Conservation (phyloP, 1,140 invertebrate genomes). For the Apis cerana region DNA sequence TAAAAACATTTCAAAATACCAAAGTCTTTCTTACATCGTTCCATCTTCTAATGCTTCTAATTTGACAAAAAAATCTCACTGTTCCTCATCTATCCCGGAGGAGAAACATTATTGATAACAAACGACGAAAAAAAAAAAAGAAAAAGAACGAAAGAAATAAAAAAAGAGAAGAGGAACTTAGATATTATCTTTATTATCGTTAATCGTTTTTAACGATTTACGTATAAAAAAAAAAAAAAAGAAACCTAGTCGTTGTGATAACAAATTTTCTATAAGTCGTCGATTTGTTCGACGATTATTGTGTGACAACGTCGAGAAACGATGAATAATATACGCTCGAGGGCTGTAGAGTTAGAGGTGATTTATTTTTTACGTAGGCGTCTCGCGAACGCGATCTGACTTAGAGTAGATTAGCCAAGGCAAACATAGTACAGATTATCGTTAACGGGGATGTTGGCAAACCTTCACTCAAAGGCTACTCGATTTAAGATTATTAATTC, state of each 20-base stretch:
- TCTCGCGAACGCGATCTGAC: conserved; percentile 39
- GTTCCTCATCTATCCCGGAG: too few species aligned
- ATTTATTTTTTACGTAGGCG: conserved; percentile 65
- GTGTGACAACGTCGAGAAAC: background rate
- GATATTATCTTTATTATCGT: background rate
- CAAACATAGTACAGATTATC: conserved; percentile 9
- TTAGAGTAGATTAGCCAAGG: conserved; percentile 48
- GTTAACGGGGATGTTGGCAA: conserved; percentile 62
- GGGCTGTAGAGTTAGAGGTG: conserved; percentile 45
- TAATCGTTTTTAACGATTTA: conserved; percentile 43
- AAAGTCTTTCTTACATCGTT: too few species aligned
- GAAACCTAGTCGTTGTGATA: conserved; percentile 52
- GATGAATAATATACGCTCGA: conserved; percentile 5
- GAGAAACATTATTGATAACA: too few species aligned
- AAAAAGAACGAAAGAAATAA: too few species aligned
- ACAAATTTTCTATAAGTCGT: conserved; percentile 42
- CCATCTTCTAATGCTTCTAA: too few species aligned
- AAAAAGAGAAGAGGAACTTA: too few species aligned
- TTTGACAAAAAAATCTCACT: too few species aligned
- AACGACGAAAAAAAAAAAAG: too few species aligned
- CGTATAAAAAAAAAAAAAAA: conserved; percentile 36
- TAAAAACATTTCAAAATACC: too few species aligned
- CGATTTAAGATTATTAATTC: conserved; percentile 37
- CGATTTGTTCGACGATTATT: background rate
- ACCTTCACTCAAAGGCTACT: conserved; percentile 55